Evolutionary conservation across 2,113 vertebrate species (phyloP).

Genomic region (Tretioscincus oriximinensis): DNA sequence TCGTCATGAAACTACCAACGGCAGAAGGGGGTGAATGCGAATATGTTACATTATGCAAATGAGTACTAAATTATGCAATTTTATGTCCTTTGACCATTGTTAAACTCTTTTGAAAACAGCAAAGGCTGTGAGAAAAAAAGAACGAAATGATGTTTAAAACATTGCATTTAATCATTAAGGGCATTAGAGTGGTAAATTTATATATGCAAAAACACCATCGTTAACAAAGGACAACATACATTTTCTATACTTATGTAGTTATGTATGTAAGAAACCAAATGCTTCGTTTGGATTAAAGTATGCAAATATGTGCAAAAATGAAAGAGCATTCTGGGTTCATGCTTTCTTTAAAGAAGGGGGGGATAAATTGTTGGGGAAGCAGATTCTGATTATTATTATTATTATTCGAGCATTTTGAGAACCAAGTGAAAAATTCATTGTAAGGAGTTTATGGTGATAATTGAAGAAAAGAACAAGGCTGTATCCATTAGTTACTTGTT

Average conservation of each 20-base stretch:
- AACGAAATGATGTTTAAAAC: slow-evolving; percentile 7
- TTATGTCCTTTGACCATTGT: slow-evolving; percentile 17
- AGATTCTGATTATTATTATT: not conserved
- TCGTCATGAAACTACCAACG: too few relatives aligned
- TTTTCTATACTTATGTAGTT: not conserved
- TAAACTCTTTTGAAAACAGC: not conserved
- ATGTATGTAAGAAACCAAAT: not conserved
- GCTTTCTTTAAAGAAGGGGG: not conserved
- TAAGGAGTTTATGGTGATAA: not conserved
- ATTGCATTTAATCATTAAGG: not conserved
- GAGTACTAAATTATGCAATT: slow-evolving; percentile 13
- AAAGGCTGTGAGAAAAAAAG: not conserved
- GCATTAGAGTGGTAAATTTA: not conserved
- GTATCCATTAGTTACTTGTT: too few relatives aligned
- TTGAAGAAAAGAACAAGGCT: not conserved
- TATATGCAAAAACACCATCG: not conserved
- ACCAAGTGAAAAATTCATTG: not conserved
- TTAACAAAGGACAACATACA: not conserved
- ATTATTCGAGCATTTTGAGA: too few relatives aligned
- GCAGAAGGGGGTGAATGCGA: slow-evolving; percentile 13
- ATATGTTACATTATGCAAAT: slow-evolving; percentile 8
- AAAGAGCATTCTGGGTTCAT: not conserved
- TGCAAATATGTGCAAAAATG: not conserved
- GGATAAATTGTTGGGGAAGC: not conserved
- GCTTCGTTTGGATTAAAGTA: not conserved